A percentile compares a stretch with the other conserved stretches of the same genome.
Evolutionary conservation across 2,113 vertebrate species (phyloP).

Genomic region (Pluvialis apricaria): DNA sequence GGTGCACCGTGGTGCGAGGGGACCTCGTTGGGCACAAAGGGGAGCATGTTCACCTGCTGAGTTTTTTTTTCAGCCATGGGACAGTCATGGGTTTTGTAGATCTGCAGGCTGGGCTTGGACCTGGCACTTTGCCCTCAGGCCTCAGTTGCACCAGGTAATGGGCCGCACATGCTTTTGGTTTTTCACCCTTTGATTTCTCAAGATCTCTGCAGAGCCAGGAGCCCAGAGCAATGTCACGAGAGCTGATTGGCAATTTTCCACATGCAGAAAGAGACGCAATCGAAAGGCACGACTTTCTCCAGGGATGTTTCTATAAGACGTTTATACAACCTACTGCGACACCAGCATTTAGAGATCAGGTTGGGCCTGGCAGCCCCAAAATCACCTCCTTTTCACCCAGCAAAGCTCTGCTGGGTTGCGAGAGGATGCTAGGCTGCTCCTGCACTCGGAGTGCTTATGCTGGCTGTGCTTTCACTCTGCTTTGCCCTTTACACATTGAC

Average conservation of each 20-base stretch:
- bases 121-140: not conserved
- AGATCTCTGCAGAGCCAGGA: not conserved
- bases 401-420: not conserved
- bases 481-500: fast-evolving
- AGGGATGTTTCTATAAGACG: not conserved
- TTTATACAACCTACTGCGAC: not conserved
- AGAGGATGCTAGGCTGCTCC: not conserved
- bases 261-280: fast-evolving
- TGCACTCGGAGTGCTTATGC: fast-evolving
- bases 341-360: not conserved
- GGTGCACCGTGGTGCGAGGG: fast-evolving
- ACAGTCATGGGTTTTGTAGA: not conserved
- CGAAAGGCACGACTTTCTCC: fast-evolving
- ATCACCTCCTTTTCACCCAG: not conserved
- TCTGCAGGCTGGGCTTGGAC: not conserved
- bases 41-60: not conserved
- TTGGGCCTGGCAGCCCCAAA: not conserved
- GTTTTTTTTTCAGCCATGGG: not conserved
- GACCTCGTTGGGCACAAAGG: not conserved
- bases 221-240: fast-evolving
- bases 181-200: not conserved
- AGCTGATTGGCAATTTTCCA: not conserved
- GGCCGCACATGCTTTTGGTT: fast-evolving
- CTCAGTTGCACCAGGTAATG: not conserved
- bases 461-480: not conserved